Evolutionary conservation across 1,140 invertebrate species (phyloP).

Genomic region (Rhagoletis zephyria): DNA sequence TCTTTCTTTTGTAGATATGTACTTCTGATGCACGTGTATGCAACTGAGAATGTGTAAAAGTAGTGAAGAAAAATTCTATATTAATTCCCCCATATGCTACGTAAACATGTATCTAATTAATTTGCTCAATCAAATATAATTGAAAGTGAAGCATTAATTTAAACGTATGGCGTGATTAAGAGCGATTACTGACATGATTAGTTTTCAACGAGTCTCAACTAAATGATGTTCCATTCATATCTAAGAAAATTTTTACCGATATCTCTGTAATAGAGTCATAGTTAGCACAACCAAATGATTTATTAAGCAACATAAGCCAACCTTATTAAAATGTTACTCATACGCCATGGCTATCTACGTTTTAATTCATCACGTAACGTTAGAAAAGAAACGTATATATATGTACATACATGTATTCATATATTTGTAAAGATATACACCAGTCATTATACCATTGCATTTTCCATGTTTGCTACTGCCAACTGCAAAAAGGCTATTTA

Average conservation of each 20-base stretch:
- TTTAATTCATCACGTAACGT: background rate
- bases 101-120: no score
- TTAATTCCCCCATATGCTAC: no score
- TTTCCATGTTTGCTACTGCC: no score
- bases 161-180: background rate
- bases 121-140: background rate
- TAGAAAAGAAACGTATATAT: background rate
- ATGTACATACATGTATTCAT: background rate
- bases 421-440: no score
- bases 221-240: background rate
- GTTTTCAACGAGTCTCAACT: background rate
- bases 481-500: background rate
- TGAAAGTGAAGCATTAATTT: background rate
- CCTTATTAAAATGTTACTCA: conserved; percentile 46
- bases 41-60: no score
- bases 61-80: no score
- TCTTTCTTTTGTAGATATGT: no score
- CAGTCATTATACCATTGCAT: no score
- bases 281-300: background rate
- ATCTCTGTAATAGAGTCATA: background rate
- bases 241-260: background rate
- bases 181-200: background rate
- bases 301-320: background rate
- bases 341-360: background rate
- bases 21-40: no score